Evolutionary conservation across 2,888 invertebrate genomes (phyloP), one percentile per base, ranked within the genome.

Genomic region (Cryptus armator): DNA sequence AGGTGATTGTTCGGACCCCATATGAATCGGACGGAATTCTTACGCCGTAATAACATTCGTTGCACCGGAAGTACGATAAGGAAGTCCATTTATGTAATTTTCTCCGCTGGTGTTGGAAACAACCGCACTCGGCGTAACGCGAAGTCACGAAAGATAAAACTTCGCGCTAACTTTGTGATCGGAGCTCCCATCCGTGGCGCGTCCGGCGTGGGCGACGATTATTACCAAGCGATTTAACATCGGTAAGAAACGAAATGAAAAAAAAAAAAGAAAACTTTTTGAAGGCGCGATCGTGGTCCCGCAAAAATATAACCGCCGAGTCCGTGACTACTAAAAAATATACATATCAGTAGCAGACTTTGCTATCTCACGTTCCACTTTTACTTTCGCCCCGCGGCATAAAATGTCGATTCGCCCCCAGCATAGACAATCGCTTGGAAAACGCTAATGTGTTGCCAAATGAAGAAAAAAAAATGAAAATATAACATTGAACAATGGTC

Each of bases 41-140:
- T 14, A 14, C 32, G 24, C 29, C 29, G 29, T 32, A 62, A 53
- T 53, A 53, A 78, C 62, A 24, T 51, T 68, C 75, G 62, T 16
- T 64, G 53, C 76, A 43, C 67, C 72, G 83, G 56, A 78, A 78
- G 59, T 29, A 51, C 75, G 75, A 83, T 75, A 75, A 79, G 75
- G 70, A 56, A 64, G 64, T 62, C 24, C 46, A 56, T 79, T 79
- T 83, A 75, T 83, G 79, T 83, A 70, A 84, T 80, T 75, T 70
- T 66, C 70, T 37, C 37, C 70, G 75, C 53, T 66, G 29, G n/a
- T 14, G 44, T 56, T 66, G 51, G 37, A 6, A 56, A 70, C 59
- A 77, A 9, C 29, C 68, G 46, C 71, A 77, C 24, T 19, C 74
- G 46, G 46, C 32, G 72, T 74, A 67, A 81, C 51, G 59, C 51